Conservation (phyloP, 2,888 invertebrate species). For the Drosophila diplacantha region DNA sequence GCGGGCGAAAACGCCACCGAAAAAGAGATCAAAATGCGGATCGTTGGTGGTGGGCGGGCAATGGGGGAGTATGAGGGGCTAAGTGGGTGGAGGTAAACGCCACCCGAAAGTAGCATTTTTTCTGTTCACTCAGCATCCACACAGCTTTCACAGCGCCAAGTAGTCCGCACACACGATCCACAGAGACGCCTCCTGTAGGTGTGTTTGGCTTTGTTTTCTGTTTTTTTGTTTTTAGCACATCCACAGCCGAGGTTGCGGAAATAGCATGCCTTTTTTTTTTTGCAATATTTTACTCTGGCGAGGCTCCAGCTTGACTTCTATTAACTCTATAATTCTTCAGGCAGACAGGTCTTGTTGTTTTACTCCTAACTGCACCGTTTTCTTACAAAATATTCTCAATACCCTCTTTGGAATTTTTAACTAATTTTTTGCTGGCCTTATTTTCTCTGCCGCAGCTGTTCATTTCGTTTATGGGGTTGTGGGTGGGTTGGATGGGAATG, state of each 20-base stretch:
- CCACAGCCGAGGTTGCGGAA: background rate
- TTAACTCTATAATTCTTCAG: background rate
- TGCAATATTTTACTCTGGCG: background rate
- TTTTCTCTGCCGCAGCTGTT: background rate
- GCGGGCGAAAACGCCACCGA: constrained; percentile 22
- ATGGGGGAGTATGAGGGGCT: background rate
- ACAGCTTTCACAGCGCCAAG: constrained; percentile 51
- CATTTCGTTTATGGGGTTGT: constrained; percentile 4
- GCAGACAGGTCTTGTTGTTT: background rate
- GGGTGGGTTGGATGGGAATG: constrained; percentile 6
- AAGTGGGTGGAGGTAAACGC: constrained; percentile 32
- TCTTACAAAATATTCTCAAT: background rate
- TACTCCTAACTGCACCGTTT: no score
- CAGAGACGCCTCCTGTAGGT: constrained; percentile 25
- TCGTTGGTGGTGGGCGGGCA: constrained; percentile 15
- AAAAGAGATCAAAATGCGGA: constrained; percentile 49
- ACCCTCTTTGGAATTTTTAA: background rate
- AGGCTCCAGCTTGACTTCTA: no score
- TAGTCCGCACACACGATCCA: constrained; percentile 61
- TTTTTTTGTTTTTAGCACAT: background rate
- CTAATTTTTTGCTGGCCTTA: no score
- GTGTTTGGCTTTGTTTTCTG: constrained; percentile 3
- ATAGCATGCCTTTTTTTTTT: background rate
- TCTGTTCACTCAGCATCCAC: constrained; percentile 17
- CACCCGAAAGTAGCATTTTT: constrained; percentile 20